phyloP scores from a whole-genome alignment of 2,797 vertebrate genomes.

The Pitangus sulphuratus region DNA sequence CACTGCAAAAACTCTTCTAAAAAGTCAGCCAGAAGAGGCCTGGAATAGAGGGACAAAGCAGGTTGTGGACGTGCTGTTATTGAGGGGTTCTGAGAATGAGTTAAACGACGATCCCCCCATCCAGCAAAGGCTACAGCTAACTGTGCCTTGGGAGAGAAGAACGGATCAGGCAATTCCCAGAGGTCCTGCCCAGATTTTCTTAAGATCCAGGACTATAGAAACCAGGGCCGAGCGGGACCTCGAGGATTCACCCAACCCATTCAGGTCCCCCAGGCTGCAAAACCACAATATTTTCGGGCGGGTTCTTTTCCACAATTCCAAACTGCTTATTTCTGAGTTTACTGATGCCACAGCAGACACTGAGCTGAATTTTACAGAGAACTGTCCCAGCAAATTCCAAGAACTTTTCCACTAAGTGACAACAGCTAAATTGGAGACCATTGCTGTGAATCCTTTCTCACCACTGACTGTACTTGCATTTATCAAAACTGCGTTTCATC shows the following conservation, averaged over 20 bases:
- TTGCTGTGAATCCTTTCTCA: not conserved
- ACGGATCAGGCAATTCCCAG: accelerated
- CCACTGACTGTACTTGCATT: not conserved
- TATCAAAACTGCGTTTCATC: not conserved
- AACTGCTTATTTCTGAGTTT: not conserved
- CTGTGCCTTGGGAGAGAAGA: not conserved
- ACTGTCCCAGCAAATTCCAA: not conserved
- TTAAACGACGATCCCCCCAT: not conserved
- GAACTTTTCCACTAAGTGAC: not conserved
- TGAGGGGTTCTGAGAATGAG: not conserved
- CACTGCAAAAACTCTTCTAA: not conserved
- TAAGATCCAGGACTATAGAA: not conserved
- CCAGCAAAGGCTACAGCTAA: not conserved
- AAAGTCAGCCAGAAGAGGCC: not conserved
- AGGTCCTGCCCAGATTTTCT: not conserved
- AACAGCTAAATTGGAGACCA: not conserved
- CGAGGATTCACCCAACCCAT: not conserved
- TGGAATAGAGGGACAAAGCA: not conserved
- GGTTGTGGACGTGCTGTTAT: accelerated
- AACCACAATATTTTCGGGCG: not conserved
- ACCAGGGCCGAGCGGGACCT: not conserved
- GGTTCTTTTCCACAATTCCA: not conserved
- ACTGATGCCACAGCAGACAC: not conserved
- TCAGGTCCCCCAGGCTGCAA: not conserved
- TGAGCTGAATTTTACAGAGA: not conserved